phyloP scores from a whole-genome alignment of 2,888 invertebrate genomes.

The Lithophane socia region DNA sequence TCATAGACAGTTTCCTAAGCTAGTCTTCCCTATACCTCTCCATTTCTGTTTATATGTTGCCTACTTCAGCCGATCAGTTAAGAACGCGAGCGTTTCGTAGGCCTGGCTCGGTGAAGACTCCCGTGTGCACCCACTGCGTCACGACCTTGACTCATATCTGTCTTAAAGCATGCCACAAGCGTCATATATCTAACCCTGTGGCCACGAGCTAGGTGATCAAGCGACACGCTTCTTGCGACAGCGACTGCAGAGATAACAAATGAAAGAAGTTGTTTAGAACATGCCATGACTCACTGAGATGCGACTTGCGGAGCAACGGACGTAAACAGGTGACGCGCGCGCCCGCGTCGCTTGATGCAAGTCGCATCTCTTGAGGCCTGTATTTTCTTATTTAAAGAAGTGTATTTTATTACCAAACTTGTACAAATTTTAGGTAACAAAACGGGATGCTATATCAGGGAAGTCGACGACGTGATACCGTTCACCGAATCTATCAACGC shows the following conservation, averaged over 20 bases:
- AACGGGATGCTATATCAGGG: slow-evolving; percentile 34
- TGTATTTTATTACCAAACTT: not conserved
- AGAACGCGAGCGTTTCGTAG: not conserved
- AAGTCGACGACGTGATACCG: slow-evolving; percentile 37
- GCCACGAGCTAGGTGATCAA: not conserved
- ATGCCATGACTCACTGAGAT: not conserved
- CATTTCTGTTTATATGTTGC: not conserved
- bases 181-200: too few species aligned
- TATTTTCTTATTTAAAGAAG: too few species aligned
- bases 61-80: not conserved
- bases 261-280: not conserved
- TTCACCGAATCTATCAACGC: slow-evolving; percentile 22
- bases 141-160: not conserved
- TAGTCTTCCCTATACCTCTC: not conserved
- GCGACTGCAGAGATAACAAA: not conserved
- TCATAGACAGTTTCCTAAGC: not conserved
- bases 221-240: not conserved
- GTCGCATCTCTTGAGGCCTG: too few species aligned
- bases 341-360: not conserved
- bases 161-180: not conserved
- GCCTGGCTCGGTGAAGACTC: too few species aligned
- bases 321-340: too few species aligned
- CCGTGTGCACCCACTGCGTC: too few species aligned
- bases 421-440: slow-evolving; percentile 23
- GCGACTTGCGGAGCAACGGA: not conserved